phyloP scores from a whole-genome alignment of 2,888 invertebrate genomes.

The Toxonevra muliebris region DNA sequence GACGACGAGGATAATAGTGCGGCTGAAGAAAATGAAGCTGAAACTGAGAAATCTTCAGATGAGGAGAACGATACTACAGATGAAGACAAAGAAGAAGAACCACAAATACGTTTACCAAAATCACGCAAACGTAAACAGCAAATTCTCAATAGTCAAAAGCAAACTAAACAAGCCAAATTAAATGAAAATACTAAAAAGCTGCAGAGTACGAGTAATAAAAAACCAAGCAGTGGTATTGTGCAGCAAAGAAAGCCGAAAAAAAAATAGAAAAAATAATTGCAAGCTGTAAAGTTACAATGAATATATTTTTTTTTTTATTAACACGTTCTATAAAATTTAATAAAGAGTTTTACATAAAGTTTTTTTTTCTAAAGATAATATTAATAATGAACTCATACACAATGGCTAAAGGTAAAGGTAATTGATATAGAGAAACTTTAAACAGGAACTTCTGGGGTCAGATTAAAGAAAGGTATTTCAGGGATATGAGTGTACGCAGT shows the following conservation, averaged over 20 bases:
- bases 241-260: not conserved
- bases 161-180: conserved; percentile 19
- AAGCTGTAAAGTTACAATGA: conserved; percentile 4
- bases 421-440: too few species aligned
- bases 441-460: too few species aligned
- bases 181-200: conserved; percentile 30
- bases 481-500: too few species aligned
- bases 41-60: conserved; percentile 22
- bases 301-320: not conserved
- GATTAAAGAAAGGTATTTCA: too few species aligned
- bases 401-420: too few species aligned
- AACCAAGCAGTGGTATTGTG: conserved; percentile 11
- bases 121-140: conserved; percentile 37
- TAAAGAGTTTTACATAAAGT: too few species aligned
- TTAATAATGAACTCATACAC: too few species aligned
- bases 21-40: conserved; percentile 29
- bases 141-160: conserved; percentile 14
- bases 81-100: conserved; percentile 25
- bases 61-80: conserved; percentile 16
- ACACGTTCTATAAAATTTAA: too few species aligned
- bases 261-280: not conserved
- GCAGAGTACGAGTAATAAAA: not conserved
- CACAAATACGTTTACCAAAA: conserved; percentile 35
- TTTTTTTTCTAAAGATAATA: too few species aligned
- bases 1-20: conserved; percentile 15